Evolutionary conservation across 53 echinoderm and acorn worm genomes (phyloP).

Genomic region (Crossaster papposus): DNA sequence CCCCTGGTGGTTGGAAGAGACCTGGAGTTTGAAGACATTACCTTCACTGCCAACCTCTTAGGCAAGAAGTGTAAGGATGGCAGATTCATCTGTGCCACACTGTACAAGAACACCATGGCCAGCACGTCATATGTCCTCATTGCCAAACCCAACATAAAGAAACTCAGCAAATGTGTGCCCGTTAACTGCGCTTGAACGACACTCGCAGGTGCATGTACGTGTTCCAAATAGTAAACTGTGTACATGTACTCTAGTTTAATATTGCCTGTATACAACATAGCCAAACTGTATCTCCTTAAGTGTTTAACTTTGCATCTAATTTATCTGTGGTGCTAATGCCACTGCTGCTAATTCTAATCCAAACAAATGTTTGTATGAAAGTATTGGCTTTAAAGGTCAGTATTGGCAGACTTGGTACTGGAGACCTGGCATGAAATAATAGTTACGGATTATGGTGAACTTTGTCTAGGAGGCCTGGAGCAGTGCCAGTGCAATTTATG

Average conservation of each 20-base stretch:
- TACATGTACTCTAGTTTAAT: background rate
- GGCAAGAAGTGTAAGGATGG: slow-evolving; percentile 57
- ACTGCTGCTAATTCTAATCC: no score
- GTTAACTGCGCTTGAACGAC: slow-evolving; percentile 42
- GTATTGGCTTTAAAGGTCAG: no score
- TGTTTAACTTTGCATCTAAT: no score
- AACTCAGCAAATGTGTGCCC: slow-evolving; percentile 32
- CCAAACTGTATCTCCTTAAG: no score
- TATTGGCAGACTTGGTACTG: no score
- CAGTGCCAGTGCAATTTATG: no score
- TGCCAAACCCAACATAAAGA: slow-evolving; percentile 19
- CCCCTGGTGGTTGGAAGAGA: slow-evolving; percentile 23
- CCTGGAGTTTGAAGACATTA: slow-evolving; percentile 50
- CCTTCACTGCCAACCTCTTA: slow-evolving; percentile 38
- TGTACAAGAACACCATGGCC: slow-evolving; percentile 43
- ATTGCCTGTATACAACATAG: background rate
- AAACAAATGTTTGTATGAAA: no score
- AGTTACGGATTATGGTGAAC: no score
- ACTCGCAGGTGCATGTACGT: background rate
- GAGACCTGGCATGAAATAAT: no score
- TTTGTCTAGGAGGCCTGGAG: no score
- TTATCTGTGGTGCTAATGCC: no score
- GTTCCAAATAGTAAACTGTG: background rate
- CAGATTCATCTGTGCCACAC: slow-evolving; percentile 52
- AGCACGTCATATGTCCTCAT: slow-evolving; percentile 42